Base-by-base conservation (phyloP, 2,888 invertebrate genomes). In the Leptinotarsa peninsularis region DNA sequence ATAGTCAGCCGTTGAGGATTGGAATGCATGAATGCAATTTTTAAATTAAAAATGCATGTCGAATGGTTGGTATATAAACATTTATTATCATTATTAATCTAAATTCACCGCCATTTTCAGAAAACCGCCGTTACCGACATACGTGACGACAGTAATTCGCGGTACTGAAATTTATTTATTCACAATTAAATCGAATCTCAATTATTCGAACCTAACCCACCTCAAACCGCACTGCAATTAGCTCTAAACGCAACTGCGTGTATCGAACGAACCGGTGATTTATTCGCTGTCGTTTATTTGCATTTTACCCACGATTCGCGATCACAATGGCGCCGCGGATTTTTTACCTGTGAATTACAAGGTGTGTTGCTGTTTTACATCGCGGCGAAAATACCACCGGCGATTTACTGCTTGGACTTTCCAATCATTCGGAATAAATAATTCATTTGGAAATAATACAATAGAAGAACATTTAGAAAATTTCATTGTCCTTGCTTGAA, bases 201-300 rank as follows among this genome's bases (percentile, higher is more conserved):
- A 63, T 63, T 63, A 63, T 63, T 17, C 63, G 17, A 43, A 33
- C 63, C 63, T 33, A 33, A n/a, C 58, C 67, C 67, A 50, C 67
- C 72, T 58, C 58, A 58, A 72, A 72, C 72, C 67, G 58, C 72
- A 58, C 63, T 43, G 67, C 67, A 72, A 75, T 67, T 75, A 70
- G 63, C 63, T 63, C n/a, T 43, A 63, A 72, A 71, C 75, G 67
- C 50, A 75, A 75, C 67, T 75, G 72, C 71, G 54, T 72, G 67
- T 71, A 71, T 73, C 49, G 54, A 69, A 69, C 70, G 58, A 74
- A 70, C 70, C 71, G 43, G 60, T 67, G 67, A 63, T 63, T 63
- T 63, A 63, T 63, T 33, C 52, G 60, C 50, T 17, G 52, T 52
- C 43, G 33, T 67, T 67, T 71, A 52, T 72, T 67, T 72, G 72